Base-by-base conservation (phyloP, 35 echinoderm and acorn worm genomes). In the Strongylocentrotus purpuratus region DNA sequence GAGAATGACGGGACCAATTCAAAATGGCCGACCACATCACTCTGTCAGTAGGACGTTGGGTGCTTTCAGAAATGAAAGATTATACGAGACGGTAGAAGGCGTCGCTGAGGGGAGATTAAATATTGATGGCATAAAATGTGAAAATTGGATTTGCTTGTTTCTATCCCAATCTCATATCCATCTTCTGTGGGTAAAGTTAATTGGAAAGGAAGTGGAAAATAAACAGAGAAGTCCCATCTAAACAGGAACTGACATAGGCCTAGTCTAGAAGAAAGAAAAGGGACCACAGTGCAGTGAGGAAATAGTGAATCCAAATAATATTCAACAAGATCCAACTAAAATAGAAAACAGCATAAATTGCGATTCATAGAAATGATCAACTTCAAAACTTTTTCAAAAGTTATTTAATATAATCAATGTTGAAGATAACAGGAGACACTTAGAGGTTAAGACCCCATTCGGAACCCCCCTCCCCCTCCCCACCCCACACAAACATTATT, bases 1-100 rank as follows among this genome's bases (percentile, higher is more conserved):
- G 91, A 47, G 87, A 89, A 89, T 89, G 87, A 33, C 87, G 32
- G 33, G 87, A 89, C 87, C 33, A 46, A 89, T 89, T 89, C 33
- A 46, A 89, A 45, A 46, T 89, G 87, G 87, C 87, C 32, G 87
- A 33, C 87, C 12, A 89, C 65, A 78, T 78, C 65, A 78, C 65
- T 78, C 65, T 78, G 65, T 78, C 65, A 78, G 65, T 78, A n/a
- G 28, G 35, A 55, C 15, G 65, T 28, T 25, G 65, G 65, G 28
- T n/a, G 65, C 65, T 78, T 59, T 78, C 50, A 55, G 50, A 55
- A 55, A 15, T 55, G 50, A 55, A 11, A 55, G 50, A 55, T 15
- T 59, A 31, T n/a, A n/a, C 65, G 65, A 78, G 65, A 78, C 65
- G 22, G 25, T 28, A 22, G 65, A 78, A n/a, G 65, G 65, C 28